These are phyloP conservation scores for Tiphia femorata DNA, from an alignment of 2,888 invertebrate genomes.

Conservation along the genomic window DNA sequence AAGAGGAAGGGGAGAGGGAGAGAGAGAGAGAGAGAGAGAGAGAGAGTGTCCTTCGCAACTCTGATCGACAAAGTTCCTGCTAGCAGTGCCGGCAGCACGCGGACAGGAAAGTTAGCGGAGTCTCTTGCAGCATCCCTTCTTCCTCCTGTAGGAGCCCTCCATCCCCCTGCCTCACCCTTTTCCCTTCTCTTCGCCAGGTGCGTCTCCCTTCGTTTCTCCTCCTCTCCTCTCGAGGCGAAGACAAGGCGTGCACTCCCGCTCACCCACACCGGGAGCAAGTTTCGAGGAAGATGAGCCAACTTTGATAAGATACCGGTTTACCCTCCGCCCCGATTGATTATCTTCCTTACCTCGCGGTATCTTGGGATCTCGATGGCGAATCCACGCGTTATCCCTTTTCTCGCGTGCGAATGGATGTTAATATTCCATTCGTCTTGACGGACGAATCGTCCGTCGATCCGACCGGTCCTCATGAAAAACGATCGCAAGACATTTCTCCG, in stretches of 20 bases:
- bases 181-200: neutral
- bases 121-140: slow-evolving; percentile 22
- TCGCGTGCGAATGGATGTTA: slow-evolving; percentile 11
- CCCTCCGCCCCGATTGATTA: slow-evolving; percentile 63
- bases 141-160: slow-evolving; percentile 2
- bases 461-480: no score
- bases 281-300: slow-evolving; percentile 58
- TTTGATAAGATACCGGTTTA: slow-evolving; percentile 66
- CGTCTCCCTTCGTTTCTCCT: neutral
- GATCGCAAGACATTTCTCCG: no score
- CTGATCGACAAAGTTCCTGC: slow-evolving; percentile 57
- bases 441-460: no score
- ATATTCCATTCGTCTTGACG: no score
- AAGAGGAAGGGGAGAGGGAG: no score
- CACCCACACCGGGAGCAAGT: slow-evolving; percentile 30
- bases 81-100: slow-evolving; percentile 42
- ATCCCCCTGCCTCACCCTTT: neutral
- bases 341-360: slow-evolving; percentile 49
- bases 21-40: no score
- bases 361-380: slow-evolving; percentile 20
- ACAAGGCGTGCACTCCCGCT: slow-evolving; percentile 19
- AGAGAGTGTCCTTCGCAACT: slow-evolving; percentile 48
- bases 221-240: neutral
- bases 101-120: slow-evolving; percentile 35
- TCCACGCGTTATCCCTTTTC: slow-evolving; percentile 21